Evolutionary conservation across 2,113 vertebrate species (phyloP).

Genomic region (Rhabdornis inornatus): DNA sequence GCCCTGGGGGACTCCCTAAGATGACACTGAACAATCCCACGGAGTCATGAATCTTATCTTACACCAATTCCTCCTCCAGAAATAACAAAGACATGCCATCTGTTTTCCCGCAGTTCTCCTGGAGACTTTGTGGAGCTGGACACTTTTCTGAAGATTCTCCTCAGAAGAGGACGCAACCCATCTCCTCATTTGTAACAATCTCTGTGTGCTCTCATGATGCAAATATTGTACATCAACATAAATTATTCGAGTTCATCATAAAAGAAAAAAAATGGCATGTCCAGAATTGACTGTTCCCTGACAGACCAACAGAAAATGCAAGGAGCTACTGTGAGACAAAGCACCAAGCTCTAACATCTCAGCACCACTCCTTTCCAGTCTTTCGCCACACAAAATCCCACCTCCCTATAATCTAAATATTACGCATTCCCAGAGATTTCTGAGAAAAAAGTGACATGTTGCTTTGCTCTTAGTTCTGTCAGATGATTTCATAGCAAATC

Average conservation of each 20-base stretch:
- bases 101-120: not conserved
- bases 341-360: not conserved
- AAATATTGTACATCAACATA: not conserved
- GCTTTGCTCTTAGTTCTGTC: not conserved
- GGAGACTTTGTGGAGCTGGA: not conserved
- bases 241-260: not conserved
- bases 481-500: not conserved
- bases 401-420: not conserved
- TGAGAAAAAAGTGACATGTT: not conserved
- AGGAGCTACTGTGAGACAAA: not conserved
- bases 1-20: not conserved
- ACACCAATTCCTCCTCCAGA: not conserved
- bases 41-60: not conserved
- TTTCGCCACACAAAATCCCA: not conserved
- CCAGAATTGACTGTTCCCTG: not conserved
- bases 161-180: not conserved
- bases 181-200: not conserved
- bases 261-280: rapidly evolving
- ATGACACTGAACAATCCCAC: not conserved
- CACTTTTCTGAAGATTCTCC: not conserved
- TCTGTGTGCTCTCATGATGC: not conserved
- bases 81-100: not conserved
- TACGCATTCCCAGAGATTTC: not conserved
- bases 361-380: not conserved
- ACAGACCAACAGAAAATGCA: not conserved